phyloP scores from a whole-genome alignment of 2,113 vertebrate genomes.

The Otocyon megalotis region DNA sequence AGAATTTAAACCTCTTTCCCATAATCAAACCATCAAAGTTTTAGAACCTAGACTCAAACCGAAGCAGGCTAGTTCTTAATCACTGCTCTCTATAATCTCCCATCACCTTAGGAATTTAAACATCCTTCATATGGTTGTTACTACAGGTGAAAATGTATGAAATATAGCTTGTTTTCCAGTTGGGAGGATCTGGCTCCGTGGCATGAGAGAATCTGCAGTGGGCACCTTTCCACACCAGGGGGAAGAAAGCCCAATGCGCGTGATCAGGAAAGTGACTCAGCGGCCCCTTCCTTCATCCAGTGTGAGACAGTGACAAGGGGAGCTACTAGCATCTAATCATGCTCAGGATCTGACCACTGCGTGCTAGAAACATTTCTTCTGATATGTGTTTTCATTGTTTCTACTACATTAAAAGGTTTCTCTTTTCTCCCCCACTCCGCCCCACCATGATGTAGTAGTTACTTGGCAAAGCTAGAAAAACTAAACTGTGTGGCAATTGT shows the following conservation, averaged over 20 bases:
- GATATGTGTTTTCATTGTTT: neutral
- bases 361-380: neutral
- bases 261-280: neutral
- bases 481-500: neutral
- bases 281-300: neutral
- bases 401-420: neutral
- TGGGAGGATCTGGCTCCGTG: neutral
- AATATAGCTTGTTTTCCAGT: neutral
- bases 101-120: constrained; percentile 7
- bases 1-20: neutral
- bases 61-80: neutral
- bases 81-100: neutral
- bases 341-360: neutral
- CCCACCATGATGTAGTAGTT: neutral
- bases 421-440: neutral
- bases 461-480: constrained; percentile 1
- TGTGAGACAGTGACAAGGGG: neutral
- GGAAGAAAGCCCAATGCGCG: neutral
- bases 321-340: neutral
- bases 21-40: neutral
- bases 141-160: neutral
- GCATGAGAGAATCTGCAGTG: neutral
- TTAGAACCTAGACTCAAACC: neutral
- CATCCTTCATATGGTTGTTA: neutral
- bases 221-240: neutral